Percentiles rank a stretch among this genome's conserved stretches.
phyloP scores from a whole-genome alignment of 2,113 vertebrate species.

The Cyphomyrus plagiostoma region DNA sequence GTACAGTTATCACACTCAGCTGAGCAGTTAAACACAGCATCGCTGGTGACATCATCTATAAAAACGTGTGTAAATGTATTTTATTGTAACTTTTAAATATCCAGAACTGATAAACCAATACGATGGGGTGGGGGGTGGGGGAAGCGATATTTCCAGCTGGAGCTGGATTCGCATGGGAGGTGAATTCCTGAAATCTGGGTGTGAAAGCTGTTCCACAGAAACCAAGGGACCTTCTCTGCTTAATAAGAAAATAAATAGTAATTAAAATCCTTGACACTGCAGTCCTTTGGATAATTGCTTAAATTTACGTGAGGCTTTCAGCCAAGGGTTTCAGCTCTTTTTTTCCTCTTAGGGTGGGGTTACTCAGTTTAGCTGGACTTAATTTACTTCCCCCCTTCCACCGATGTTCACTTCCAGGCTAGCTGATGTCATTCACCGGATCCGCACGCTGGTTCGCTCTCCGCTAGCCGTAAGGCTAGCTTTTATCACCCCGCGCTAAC shows the following conservation, averaged over 20 bases:
- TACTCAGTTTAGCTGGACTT: not conserved
- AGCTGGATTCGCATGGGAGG: not conserved
- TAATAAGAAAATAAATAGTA: not conserved
- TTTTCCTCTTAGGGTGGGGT: not conserved
- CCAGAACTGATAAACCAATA: not conserved
- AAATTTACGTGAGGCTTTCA: not conserved
- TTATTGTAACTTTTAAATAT: not conserved
- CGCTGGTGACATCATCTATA: not conserved
- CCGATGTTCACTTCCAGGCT: not conserved
- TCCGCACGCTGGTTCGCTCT: not conserved
- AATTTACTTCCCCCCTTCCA: not conserved
- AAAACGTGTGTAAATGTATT: not conserved
- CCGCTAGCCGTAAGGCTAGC: no score
- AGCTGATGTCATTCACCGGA: not conserved
- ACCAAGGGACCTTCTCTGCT: not conserved
- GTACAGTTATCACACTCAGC: not conserved
- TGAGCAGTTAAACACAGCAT: not conserved
- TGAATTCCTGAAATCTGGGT: not conserved
- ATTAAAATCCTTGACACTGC: not conserved
- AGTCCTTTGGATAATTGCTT: not conserved
- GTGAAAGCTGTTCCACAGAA: not conserved
- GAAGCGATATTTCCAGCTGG: not conserved
- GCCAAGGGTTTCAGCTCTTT: not conserved
- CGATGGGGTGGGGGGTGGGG: not conserved
- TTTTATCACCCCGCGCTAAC: not conserved